A percentile compares a stretch with the other conserved stretches of the same genome.
phyloP scores from a whole-genome alignment of 2,797 vertebrate genomes.

The Argya squamiceps region DNA sequence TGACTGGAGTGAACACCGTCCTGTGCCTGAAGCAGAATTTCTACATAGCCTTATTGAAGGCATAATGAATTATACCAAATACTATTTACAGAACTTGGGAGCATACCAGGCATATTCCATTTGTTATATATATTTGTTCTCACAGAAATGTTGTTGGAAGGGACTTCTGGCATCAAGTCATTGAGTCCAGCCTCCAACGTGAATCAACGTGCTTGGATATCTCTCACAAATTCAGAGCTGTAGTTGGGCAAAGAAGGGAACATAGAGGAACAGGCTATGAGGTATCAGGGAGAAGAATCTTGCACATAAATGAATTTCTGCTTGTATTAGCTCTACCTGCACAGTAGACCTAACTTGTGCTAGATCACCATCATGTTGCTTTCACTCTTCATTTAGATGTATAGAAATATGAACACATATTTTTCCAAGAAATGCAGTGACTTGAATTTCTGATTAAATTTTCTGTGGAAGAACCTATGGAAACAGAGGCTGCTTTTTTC shows the following conservation, averaged over 20 bases:
- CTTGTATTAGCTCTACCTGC: background rate
- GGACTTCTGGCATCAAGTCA: background rate
- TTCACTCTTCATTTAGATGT: background rate
- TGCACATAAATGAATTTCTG: background rate
- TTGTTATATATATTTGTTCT: background rate
- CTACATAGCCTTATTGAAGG: background rate
- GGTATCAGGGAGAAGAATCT: background rate
- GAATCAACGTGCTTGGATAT: background rate
- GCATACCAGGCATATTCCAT: background rate
- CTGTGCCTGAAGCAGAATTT: background rate
- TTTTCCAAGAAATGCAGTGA: background rate
- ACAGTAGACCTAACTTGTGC: background rate
- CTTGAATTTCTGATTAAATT: background rate
- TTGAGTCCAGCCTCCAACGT: background rate
- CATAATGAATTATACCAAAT: background rate
- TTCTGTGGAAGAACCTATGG: background rate
- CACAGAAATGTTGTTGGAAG: background rate
- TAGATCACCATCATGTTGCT: background rate
- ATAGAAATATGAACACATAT: background rate
- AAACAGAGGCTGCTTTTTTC: background rate
- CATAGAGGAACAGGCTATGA: background rate
- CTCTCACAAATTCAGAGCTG: background rate
- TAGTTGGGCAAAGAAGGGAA: background rate
- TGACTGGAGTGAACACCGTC: background rate
- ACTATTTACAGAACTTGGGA: background rate